phyloP scores from a whole-genome alignment of 30 jellyfish, hydroid and myxozoan genomes.

The Turritopsis rubra region DNA sequence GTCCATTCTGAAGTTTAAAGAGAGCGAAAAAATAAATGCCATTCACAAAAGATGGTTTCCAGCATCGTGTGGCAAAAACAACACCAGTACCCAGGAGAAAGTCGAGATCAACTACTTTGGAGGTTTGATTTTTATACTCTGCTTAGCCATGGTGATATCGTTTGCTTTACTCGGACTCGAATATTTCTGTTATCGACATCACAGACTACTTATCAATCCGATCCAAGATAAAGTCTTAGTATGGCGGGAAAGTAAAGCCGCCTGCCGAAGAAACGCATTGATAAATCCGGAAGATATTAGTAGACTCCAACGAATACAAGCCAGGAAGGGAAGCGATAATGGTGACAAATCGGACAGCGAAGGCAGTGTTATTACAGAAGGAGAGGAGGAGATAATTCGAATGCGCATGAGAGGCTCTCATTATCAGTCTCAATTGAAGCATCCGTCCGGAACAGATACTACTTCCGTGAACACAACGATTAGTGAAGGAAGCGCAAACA shows the following conservation, averaged over 20 bases:
- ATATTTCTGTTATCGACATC: slow-evolving; percentile 40
- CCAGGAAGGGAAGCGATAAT: neutral
- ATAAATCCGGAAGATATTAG: slow-evolving; percentile 18
- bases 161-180: slow-evolving; percentile 29
- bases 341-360: neutral
- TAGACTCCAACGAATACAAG: neutral
- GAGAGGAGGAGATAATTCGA: neutral
- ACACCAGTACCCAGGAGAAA: neutral
- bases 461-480: neutral
- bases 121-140: slow-evolving; percentile 10
- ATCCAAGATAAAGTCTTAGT: slow-evolving; percentile 30
- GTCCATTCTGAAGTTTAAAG: slow-evolving; percentile 47
- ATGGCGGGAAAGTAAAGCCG: slow-evolving; percentile 23
- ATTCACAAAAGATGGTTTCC: slow-evolving; percentile 66
- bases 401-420: slow-evolving; percentile 16
- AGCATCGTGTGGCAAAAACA: slow-evolving; percentile 30
- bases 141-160: neutral
- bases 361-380: slow-evolving; percentile 11
- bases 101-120: slow-evolving; percentile 31
- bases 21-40: slow-evolving; percentile 35
- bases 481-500: neutral
- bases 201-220: slow-evolving; percentile 32
- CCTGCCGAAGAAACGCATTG: slow-evolving; percentile 22
- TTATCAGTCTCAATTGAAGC: neutral
- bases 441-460: neutral